These are phyloP conservation scores for Dendrolimus pini DNA, from an alignment of 2,888 invertebrate species.

Conservation along the genomic window DNA sequence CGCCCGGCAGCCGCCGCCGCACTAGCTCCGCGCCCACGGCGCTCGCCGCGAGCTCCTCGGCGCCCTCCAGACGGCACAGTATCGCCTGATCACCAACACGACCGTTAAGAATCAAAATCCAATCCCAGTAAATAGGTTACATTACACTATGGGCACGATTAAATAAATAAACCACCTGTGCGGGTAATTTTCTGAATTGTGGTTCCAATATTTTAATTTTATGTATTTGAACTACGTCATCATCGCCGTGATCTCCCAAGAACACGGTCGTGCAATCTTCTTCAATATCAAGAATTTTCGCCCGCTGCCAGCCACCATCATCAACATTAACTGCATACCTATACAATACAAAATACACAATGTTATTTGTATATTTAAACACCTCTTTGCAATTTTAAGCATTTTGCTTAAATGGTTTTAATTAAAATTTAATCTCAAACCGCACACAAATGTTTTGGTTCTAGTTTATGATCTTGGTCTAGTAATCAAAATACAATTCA, in stretches of 20 bases:
- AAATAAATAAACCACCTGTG: conserved; percentile 73
- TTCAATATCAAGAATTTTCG: conserved; percentile 73
- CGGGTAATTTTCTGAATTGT: conserved; percentile 79
- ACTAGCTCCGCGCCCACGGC: conserved; percentile 40
- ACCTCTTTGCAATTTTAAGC: too few species aligned
- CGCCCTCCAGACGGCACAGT: conserved; percentile 80
- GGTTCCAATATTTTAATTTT: conserved; percentile 78
- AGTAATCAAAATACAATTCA: too few species aligned
- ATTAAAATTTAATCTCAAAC: too few species aligned
- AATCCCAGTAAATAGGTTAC: background rate
- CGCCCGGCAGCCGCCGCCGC: conserved; percentile 61
- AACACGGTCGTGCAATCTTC: conserved; percentile 75
- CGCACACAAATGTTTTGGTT: too few species aligned
- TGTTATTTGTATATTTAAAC: background rate
- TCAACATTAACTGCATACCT: conserved; percentile 67
- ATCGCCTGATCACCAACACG: conserved; percentile 69
- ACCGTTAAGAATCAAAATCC: background rate
- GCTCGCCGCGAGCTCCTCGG: conserved; percentile 78
- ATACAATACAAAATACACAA: background rate
- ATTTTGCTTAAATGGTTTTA: too few species aligned
- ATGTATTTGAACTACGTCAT: conserved; percentile 69
- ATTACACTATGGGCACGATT: background rate
- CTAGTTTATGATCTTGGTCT: too few species aligned
- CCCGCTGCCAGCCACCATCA: conserved; percentile 71
- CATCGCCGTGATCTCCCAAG: conserved; percentile 86